Conservation (phyloP, 2,888 invertebrate genomes). For the Endotricha flammealis region DNA sequence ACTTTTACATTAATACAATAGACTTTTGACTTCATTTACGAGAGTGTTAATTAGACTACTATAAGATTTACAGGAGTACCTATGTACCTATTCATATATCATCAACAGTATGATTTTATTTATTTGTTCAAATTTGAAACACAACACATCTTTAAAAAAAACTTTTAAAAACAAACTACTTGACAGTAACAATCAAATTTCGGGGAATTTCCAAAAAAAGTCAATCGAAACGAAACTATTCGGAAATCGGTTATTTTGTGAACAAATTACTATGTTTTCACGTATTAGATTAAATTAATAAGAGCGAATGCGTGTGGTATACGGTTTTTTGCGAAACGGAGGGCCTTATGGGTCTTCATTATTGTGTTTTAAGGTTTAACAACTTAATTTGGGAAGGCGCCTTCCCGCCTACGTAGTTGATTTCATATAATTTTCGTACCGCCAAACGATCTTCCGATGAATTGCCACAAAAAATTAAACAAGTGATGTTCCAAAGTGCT, state of each 20-base stretch:
- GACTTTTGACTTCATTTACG: too few relatives aligned
- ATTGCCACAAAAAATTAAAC: conserved; percentile 52
- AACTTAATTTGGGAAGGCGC: conserved; percentile 74
- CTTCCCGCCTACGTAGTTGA: conserved; percentile 67
- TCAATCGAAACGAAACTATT: conserved; percentile 32
- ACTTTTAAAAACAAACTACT: conserved; percentile 16
- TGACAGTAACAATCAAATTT: conserved; percentile 18
- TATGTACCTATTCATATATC: too few relatives aligned
- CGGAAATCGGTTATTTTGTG: conserved; percentile 45
- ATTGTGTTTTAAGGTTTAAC: conserved; percentile 65
- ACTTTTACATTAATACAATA: too few relatives aligned
- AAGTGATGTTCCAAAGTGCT: too few relatives aligned
- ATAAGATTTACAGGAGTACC: too few relatives aligned
- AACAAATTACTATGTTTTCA: conserved; percentile 61
- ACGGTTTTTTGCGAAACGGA: conserved; percentile 59
- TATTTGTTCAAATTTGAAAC: conserved; percentile 1
- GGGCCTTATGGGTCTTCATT: conserved; percentile 57
- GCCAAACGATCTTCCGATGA: conserved; percentile 47
- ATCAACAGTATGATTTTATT: too few relatives aligned
- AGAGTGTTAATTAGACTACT: too few relatives aligned
- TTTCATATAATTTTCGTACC: conserved; percentile 69
- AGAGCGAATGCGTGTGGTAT: conserved; percentile 63
- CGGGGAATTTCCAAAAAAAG: conserved; percentile 35
- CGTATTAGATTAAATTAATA: conserved; percentile 60
- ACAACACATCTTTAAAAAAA: conserved; percentile 5